These are phyloP conservation scores for Branchellion lobata DNA, from an alignment of 2,888 invertebrate species.

Conservation along the genomic window DNA sequence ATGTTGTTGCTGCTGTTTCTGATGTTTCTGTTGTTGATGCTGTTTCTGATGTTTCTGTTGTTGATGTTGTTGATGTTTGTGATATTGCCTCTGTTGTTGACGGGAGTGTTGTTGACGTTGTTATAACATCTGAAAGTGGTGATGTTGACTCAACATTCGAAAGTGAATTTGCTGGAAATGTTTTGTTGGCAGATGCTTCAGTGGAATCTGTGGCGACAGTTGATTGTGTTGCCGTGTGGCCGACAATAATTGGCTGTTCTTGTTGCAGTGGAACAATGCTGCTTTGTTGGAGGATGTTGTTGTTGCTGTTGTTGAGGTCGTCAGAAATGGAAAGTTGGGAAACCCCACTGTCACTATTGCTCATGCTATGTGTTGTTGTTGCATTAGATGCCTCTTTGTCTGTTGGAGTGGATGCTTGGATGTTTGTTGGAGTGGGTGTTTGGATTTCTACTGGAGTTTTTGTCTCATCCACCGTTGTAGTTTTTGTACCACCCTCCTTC, in stretches of 20 bases:
- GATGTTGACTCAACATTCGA: no score
- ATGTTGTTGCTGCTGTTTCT: background rate
- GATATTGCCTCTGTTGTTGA: background rate
- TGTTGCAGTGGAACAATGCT: no score
- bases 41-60: background rate
- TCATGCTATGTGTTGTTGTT: background rate
- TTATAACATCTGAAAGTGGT: no score
- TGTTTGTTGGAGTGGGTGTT: background rate
- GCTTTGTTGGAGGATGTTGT: no score
- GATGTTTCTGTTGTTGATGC: background rate
- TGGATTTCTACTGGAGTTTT: background rate
- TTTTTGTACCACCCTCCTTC: no score
- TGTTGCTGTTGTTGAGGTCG: background rate
- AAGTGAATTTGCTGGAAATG: no score
- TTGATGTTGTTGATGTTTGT: background rate
- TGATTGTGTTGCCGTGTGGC: background rate
- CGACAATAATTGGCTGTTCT: no score
- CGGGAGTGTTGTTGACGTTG: conserved; percentile 2
- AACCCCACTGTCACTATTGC: background rate
- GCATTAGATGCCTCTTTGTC: no score
- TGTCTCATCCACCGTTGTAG: background rate
- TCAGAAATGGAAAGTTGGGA: background rate
- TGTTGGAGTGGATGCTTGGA: background rate
- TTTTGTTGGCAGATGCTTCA: no score
- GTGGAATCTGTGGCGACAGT: background rate